Percentiles rank a stretch among this genome's conserved stretches.
These are phyloP conservation scores for Stramonita haemastoma DNA, from an alignment of 2,888 invertebrate genomes.

Conservation along the genomic window DNA sequence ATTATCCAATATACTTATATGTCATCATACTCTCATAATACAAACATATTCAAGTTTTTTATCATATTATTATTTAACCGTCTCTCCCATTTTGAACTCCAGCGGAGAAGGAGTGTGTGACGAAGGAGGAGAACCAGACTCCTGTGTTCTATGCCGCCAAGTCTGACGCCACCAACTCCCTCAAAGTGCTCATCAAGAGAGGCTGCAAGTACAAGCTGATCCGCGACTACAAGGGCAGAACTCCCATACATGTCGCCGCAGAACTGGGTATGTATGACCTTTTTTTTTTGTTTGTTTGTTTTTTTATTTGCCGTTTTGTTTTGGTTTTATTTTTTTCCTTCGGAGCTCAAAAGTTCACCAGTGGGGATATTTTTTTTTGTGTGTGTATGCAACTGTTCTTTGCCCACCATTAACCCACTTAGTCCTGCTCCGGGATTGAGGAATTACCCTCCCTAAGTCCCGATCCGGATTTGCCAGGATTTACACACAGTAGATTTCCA, in stretches of 20 bases:
- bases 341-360: neutral
- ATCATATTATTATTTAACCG: too few relatives aligned
- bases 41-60: neutral
- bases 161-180: constrained; percentile 71
- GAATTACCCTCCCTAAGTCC: too few relatives aligned
- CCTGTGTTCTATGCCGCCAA: constrained; percentile 76
- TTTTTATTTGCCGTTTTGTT: neutral
- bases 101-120: constrained; percentile 72
- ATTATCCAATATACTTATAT: too few relatives aligned
- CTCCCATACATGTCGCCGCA: constrained; percentile 76
- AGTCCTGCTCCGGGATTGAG: too few relatives aligned
- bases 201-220: constrained; percentile 68
- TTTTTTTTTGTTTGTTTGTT: neutral
- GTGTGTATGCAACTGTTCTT: too few relatives aligned
- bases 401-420: too few relatives aligned
- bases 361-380: neutral
- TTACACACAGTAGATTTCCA: too few relatives aligned
- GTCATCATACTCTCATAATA: too few relatives aligned
- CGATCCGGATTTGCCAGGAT: too few relatives aligned
- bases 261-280: constrained; percentile 68
- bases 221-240: constrained; percentile 73
- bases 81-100: neutral
- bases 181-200: constrained; percentile 69
- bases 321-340: neutral
- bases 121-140: constrained; percentile 72